Evolutionary conservation across 2,113 vertebrate genomes (phyloP).

Genomic region (Chrysemys picta): DNA sequence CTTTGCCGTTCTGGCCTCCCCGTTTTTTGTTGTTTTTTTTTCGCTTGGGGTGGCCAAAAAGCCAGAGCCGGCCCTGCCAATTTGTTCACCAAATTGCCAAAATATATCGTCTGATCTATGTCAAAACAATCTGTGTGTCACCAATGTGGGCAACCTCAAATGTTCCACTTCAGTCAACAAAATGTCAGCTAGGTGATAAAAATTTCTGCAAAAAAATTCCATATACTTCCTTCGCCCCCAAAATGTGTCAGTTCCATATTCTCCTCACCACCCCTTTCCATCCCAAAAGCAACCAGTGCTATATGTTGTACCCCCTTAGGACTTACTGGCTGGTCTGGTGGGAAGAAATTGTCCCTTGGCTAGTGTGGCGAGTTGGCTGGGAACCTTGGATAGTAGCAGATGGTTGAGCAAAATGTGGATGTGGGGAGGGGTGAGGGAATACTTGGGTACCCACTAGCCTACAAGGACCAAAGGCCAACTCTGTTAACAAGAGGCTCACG

Average conservation of each 20-base stretch:
- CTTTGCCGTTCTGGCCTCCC: no score
- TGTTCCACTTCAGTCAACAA: not conserved
- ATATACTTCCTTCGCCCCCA: not conserved
- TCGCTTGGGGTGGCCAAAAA: no score
- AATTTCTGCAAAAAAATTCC: not conserved
- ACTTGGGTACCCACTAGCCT: not conserved
- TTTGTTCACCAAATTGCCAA: constrained; percentile 15
- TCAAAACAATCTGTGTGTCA: not conserved
- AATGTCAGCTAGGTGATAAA: not conserved
- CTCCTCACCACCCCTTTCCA: not conserved
- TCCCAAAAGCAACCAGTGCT: not conserved
- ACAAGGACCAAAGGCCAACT: not conserved
- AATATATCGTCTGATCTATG: not conserved
- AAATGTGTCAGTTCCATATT: not conserved
- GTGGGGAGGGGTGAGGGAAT: not conserved
- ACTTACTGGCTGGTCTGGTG: not conserved
- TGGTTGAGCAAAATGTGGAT: not conserved
- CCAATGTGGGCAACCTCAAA: not conserved
- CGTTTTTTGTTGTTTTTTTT: no score
- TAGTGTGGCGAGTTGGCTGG: not conserved
- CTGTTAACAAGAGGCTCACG: not conserved
- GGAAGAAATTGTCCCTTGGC: not conserved
- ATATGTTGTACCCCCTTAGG: not conserved
- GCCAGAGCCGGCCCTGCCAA: not conserved
- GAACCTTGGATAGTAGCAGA: not conserved